Evolutionary conservation across 23 tunicate species (phyloP), one percentile per base, ranked within the genome.

Genomic region (Halocynthia roretzi): DNA sequence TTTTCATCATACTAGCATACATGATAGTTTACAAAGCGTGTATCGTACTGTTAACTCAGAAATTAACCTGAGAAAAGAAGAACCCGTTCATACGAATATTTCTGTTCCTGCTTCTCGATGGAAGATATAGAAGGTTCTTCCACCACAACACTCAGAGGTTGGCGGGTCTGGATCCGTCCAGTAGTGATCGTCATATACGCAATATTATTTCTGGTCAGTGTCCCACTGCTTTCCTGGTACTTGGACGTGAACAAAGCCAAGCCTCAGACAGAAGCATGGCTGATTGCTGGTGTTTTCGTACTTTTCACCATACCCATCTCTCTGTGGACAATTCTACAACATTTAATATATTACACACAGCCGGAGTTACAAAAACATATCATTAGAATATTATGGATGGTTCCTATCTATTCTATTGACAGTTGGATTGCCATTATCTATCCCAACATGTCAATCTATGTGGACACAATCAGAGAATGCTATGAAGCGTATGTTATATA

Each of bases 401-500:
- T 88, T 50, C 99, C 99, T 8, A 73, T 94, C 49, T 94, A 94
- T 68, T 85, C 95, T 6, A 84, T 94, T 19, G 99, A 94, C 76
- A 78, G 89, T 75, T 88, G 83, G 87, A 71, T 94, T 62, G 89
- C 91, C 48, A 77, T 88, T 44, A 73, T 58, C 48, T 83, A 81
- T 60, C 86, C 99, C 7, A 11, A 54, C 1, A 15, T 53, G 50
- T 89, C 99, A 0, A 94, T 94, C 58, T 94, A 94, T 58, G 81
- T 94, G 52, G 99, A 88, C 79, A 84, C 95, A 5, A 48, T 88
- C 2, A 91, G 99, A 9, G 95, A 94, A 68, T 88, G 95, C 75
- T 94, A 94, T 67, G 99, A 88, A 84, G 99, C 99, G n/a, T 94
- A 88, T 68, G 99, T 88, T n/a, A 81, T 94, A 20, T 94, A 94